Conservation (phyloP, 1,140 invertebrate genomes). For the Venustaconcha ellipsiformis region DNA sequence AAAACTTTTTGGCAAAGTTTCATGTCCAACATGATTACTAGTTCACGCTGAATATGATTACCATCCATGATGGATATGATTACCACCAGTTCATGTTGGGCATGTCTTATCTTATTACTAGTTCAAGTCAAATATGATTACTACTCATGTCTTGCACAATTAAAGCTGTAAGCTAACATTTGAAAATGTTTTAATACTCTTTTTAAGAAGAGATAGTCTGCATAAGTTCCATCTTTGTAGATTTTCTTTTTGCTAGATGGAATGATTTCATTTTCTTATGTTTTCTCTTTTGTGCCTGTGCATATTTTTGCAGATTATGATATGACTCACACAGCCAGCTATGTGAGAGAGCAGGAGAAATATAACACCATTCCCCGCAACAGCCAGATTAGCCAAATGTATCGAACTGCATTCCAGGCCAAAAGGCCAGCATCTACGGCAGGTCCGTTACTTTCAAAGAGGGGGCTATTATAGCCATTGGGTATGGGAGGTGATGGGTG, state of each 20-base stretch:
- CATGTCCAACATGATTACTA: too few species aligned
- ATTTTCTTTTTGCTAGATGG: background rate
- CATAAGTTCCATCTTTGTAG: background rate
- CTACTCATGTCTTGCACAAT: background rate
- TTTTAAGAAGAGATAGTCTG: background rate
- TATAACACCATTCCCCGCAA: slow-evolving; percentile 74
- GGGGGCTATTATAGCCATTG: too few species aligned
- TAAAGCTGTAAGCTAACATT: too few species aligned
- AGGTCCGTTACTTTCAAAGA: slow-evolving; percentile 63
- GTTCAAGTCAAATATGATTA: background rate
- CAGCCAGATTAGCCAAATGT: slow-evolving; percentile 70
- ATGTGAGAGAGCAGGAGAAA: slow-evolving; percentile 68
- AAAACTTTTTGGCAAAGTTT: too few species aligned
- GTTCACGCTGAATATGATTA: background rate
- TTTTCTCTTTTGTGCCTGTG: slow-evolving; percentile 31
- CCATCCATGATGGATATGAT: too few species aligned
- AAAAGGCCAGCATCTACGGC: slow-evolving; percentile 73
- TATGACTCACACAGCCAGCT: slow-evolving; percentile 36
- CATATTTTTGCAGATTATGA: slow-evolving; percentile 61
- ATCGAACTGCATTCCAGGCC: slow-evolving; percentile 49
- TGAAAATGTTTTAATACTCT: background rate
- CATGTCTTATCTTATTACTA: background rate
- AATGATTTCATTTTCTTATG: slow-evolving; percentile 1
- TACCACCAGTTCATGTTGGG: too few species aligned
- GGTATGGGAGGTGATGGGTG: too few species aligned